Conservation (phyloP, 2,888 invertebrate species). For the Pyralis farinalis region DNA sequence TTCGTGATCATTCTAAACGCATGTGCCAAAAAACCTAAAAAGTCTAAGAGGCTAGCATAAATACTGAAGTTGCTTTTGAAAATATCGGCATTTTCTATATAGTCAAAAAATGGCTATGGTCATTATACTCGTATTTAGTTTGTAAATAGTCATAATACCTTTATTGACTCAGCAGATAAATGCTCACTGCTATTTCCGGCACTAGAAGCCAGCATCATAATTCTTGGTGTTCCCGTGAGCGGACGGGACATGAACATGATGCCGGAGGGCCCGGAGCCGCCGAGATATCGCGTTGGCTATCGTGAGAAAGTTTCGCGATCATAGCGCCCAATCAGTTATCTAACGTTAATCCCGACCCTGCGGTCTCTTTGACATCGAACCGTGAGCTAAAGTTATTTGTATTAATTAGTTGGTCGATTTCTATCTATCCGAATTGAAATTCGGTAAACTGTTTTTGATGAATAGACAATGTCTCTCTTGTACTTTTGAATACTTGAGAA, state of each 20-base stretch:
- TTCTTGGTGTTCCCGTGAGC: slow-evolving; percentile 17
- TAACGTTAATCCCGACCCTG: slow-evolving; percentile 51
- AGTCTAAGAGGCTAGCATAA: slow-evolving; percentile 11
- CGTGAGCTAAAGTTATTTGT: slow-evolving; percentile 57
- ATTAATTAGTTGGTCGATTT: slow-evolving; percentile 56
- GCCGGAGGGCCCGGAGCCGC: slow-evolving; percentile 16
- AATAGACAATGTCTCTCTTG: slow-evolving; percentile 24
- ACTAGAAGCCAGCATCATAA: slow-evolving; percentile 35
- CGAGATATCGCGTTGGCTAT: slow-evolving; percentile 43
- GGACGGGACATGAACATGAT: slow-evolving; percentile 9
- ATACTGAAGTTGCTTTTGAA: no score
- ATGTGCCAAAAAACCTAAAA: no score
- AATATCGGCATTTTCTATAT: no score
- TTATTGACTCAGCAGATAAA: not conserved
- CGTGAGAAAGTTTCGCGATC: slow-evolving; percentile 71
- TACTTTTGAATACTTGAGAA: slow-evolving; percentile 18
- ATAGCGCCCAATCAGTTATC: slow-evolving; percentile 53
- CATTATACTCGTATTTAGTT: no score
- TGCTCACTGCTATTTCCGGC: slow-evolving; percentile 13
- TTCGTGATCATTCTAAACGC: no score
- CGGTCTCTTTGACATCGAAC: slow-evolving; percentile 64
- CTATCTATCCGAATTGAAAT: slow-evolving; percentile 36
- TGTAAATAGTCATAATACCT: no score
- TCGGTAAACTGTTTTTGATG: slow-evolving; percentile 22
- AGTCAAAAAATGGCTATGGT: no score